phyloP scores from a whole-genome alignment of 2,888 invertebrate genomes.

The Cryptocheilus praepositus region DNA sequence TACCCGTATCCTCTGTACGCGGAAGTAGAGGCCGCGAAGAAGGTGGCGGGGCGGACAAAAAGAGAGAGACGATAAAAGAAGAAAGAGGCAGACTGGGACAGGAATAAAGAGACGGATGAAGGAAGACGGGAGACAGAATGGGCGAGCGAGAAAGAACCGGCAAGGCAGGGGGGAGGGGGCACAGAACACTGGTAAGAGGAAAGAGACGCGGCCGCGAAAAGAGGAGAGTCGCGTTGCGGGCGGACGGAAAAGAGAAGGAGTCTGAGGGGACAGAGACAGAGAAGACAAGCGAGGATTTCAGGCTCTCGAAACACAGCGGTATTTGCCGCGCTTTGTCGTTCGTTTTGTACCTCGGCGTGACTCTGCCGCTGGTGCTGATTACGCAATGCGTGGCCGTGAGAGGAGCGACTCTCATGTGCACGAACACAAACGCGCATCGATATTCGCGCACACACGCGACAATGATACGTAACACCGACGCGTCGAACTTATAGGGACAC shows the following conservation, averaged over 20 bases:
- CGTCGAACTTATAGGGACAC: neutral
- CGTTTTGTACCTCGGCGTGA: constrained; percentile 64
- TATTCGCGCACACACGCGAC: constrained; percentile 5
- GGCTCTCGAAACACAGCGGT: constrained; percentile 58
- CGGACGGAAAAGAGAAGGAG: constrained; percentile 13
- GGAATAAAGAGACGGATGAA: constrained; percentile 16
- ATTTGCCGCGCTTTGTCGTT: constrained; percentile 63
- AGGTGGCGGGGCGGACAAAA: constrained; percentile 14
- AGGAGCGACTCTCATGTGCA: constrained; percentile 57
- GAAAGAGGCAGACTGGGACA: constrained; percentile 9
- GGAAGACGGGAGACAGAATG: constrained; percentile 7
- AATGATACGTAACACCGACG: neutral
- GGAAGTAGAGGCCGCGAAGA: constrained; percentile 43
- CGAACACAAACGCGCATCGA: constrained; percentile 27
- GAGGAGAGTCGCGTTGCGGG: constrained; percentile 11
- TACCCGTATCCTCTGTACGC: constrained; percentile 46
- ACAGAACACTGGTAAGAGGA: neutral
- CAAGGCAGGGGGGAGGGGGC: neutral
- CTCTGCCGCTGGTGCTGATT: constrained; percentile 66
- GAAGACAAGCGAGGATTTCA: constrained; percentile 41
- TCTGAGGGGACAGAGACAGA: constrained; percentile 25
- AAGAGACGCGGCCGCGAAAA: constrained; percentile 2
- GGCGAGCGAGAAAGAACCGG: neutral
- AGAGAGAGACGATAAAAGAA: neutral
- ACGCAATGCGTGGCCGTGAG: constrained; percentile 74